Percentiles rank a stretch among this genome's conserved stretches.
Conservation (phyloP, 2,113 vertebrate species). For the Gallinago media region DNA sequence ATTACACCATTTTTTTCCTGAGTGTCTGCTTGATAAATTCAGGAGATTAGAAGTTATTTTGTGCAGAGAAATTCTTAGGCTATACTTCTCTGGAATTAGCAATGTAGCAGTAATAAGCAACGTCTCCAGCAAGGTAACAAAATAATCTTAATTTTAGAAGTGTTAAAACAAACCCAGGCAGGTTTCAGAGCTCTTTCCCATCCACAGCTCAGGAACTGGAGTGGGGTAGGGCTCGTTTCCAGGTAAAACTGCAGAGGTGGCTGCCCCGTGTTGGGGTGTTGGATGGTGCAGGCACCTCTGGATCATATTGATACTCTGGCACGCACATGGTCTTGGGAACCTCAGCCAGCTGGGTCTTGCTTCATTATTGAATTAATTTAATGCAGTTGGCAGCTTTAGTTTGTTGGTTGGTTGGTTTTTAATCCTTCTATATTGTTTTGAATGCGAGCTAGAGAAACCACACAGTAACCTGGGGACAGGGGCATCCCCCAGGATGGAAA, state of each 20-base stretch:
- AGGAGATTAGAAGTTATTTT: not conserved
- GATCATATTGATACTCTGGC: not conserved
- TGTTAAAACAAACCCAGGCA: not conserved
- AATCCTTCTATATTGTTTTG: not conserved
- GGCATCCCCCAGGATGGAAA: not conserved
- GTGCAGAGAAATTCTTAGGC: not conserved
- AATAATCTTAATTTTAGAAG: not conserved
- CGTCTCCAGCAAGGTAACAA: not conserved
- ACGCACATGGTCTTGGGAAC: not conserved
- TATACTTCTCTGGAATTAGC: not conserved
- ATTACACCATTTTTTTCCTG: not conserved
- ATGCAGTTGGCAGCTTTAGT: not conserved
- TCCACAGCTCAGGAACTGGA: not conserved
- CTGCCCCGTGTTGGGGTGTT: not conserved
- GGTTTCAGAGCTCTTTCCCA: not conserved
- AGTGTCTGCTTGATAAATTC: not conserved
- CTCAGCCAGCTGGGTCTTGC: not conserved
- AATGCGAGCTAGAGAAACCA: not conserved
- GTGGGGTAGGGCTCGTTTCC: not conserved
- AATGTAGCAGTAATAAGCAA: not conserved
- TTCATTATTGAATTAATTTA: not conserved
- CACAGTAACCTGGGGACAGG: not conserved
- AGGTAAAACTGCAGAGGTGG: not conserved
- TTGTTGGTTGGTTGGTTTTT: not conserved
- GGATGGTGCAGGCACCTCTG: not conserved